phyloP scores from a whole-genome alignment of 2,113 vertebrate species.

The Cacatua alba region DNA sequence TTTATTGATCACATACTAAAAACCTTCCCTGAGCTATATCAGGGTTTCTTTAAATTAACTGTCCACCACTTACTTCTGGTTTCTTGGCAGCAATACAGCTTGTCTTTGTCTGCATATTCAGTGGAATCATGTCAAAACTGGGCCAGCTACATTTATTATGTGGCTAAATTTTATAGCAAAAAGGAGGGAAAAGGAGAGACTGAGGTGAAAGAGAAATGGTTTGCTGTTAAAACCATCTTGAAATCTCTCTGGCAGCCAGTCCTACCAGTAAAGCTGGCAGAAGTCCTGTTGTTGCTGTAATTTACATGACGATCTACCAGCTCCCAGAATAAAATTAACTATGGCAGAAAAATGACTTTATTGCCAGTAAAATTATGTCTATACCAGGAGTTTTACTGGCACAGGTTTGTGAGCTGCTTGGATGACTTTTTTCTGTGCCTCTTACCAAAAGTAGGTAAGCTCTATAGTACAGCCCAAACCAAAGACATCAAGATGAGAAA shows the following conservation, averaged over 20 bases:
- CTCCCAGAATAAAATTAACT: neutral
- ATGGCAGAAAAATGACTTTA: neutral
- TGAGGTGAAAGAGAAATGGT: neutral
- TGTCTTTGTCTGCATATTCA: neutral
- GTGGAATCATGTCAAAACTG: neutral
- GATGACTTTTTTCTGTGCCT: neutral
- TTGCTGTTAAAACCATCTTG: neutral
- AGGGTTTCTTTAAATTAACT: neutral
- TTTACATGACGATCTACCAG: neutral
- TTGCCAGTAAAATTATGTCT: neutral
- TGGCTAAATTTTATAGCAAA: neutral
- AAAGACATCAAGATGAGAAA: neutral
- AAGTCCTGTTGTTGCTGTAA: neutral
- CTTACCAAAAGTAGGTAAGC: neutral
- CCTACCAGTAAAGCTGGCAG: neutral
- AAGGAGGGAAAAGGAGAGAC: neutral
- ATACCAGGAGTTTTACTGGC: neutral
- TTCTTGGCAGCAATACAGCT: neutral
- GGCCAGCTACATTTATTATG: neutral
- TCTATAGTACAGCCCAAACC: neutral
- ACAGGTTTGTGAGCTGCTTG: neutral
- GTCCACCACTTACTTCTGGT: neutral
- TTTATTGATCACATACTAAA: neutral
- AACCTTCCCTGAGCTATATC: neutral
- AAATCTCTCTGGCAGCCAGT: neutral